Evolutionary conservation across 2,113 vertebrate genomes (phyloP), one percentile per base, ranked within the genome.

Genomic region (Australoheros scitulus): DNA sequence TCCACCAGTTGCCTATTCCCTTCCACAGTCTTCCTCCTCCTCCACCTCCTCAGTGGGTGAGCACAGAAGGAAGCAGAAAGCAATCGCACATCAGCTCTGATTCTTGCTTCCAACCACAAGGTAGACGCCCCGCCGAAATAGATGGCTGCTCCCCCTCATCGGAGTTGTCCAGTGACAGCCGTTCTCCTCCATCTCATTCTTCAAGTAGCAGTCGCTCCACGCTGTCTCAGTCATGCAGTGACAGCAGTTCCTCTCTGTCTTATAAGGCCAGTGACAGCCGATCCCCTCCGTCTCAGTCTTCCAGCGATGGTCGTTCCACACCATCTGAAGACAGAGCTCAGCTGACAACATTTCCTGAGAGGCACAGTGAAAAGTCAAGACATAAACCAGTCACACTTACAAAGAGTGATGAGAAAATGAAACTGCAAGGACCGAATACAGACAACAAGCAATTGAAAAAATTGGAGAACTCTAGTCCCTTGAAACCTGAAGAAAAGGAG

Each of bases 401-500:
- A 56, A 80, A 76, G 20, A 58, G 52, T 18, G 61, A 78, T 43
- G 84, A 11, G 22, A 65, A 97, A 95, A 80, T 93, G 94, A 26
- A 79, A 20, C 38, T 4, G 26, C 78, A 43, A 61, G 77, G 63
- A 41, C 55, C 92, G 3, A 76, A 94, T 93, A 70, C 96, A 96
- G 11, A 84, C 63, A 6, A 92, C 92, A 75, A 87, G 61, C 56
- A 94, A 92, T 0, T 18, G 5, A 58, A n/a, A 36, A 63, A 74
- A 14, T 7, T 13, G 10, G 47, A 76, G 18, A 95, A 96, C 15
- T 84, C 90, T 1, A 96, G 96, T 81, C 91, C 93, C 64, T 92
- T 96, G 79, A 97, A 97, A 81, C 95, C 96, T 43, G 85, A 96
- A 91, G 95, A 95, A 86, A 96, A 95, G 70, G 60, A 38, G n/a